Conservation (phyloP, 2,113 vertebrate species). For the Dissostichus mawsoni region DNA sequence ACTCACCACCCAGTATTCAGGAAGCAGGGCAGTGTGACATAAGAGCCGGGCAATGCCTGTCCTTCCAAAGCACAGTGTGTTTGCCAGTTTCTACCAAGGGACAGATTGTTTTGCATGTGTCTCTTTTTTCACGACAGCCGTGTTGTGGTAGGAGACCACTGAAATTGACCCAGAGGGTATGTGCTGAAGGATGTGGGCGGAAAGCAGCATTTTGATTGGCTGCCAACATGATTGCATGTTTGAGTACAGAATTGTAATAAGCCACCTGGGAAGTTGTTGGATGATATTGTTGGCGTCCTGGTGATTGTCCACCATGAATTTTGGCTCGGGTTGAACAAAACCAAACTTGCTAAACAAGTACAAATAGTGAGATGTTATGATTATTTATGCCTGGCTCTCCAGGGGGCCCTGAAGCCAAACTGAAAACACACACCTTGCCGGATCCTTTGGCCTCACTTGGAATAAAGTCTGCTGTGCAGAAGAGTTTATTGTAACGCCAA, state of each 20-base stretch:
- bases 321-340: constrained; percentile 38
- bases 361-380: constrained; percentile 39
- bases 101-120: constrained; percentile 42
- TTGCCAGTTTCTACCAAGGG: constrained; percentile 49
- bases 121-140: constrained; percentile 42
- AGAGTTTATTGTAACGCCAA: constrained; percentile 53
- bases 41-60: constrained; percentile 31
- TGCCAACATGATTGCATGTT: constrained; percentile 51
- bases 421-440: constrained; percentile 55
- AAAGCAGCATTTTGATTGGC: constrained; percentile 57
- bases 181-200: constrained; percentile 29
- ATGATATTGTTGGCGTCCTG: constrained; percentile 18
- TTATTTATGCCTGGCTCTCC: constrained; percentile 51
- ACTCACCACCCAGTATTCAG: constrained; percentile 33
- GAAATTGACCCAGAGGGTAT: constrained; percentile 40
- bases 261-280: constrained; percentile 43
- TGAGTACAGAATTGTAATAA: constrained; percentile 48
- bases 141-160: constrained; percentile 39
- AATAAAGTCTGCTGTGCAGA: constrained; percentile 28
- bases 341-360: constrained; percentile 40
- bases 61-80: constrained; percentile 8
- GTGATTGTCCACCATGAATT: constrained; percentile 53
- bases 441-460: constrained; percentile 44
- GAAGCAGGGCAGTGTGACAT: constrained; percentile 37
- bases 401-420: constrained; percentile 26